phyloP scores from a whole-genome alignment of 37 sponge, comb jelly and placozoan genomes.

The Axinella damicornis region DNA sequence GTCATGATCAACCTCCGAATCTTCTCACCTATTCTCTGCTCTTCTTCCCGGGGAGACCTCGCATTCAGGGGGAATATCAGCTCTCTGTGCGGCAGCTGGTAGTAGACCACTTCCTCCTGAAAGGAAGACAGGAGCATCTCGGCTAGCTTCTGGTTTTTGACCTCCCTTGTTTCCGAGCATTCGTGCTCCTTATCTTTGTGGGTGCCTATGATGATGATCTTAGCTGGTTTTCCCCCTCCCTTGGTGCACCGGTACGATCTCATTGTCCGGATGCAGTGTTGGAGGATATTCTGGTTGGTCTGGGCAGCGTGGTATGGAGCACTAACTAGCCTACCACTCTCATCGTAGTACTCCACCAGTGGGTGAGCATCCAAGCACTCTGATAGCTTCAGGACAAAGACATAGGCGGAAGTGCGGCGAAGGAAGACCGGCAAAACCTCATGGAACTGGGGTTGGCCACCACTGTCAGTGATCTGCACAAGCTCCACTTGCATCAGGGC shows the following conservation, averaged over 20 bases:
- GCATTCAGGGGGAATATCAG: constrained; percentile 34
- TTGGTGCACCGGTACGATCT: no score
- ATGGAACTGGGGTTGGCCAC: constrained; percentile 50
- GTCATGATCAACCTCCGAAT: not conserved
- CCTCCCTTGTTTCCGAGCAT: constrained; percentile 4
- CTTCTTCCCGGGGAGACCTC: not conserved
- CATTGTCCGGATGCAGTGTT: no score
- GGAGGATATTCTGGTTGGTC: no score
- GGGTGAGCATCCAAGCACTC: constrained; percentile 7
- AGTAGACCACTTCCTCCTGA: constrained; percentile 7
- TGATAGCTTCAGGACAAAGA: constrained; percentile 24
- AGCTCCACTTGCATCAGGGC: not conserved
- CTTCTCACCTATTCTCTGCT: not conserved
- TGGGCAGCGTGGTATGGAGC: no score
- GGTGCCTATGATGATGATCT: constrained; percentile 28
- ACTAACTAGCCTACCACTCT: not conserved
- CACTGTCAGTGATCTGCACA: constrained; percentile 17
- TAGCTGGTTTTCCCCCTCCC: no score
- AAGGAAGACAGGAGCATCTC: constrained; percentile 6
- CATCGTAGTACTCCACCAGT: not conserved
- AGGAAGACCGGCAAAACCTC: constrained; percentile 35
- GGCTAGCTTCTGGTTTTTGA: constrained; percentile 9
- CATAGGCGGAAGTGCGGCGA: not conserved
- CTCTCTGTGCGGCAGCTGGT: not conserved
- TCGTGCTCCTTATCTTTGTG: not conserved